A percentile compares a stretch with the other conserved stretches of the same genome.
Evolutionary conservation across 2,797 vertebrate genomes (phyloP).

Genomic region (Leptatherina wallacei): DNA sequence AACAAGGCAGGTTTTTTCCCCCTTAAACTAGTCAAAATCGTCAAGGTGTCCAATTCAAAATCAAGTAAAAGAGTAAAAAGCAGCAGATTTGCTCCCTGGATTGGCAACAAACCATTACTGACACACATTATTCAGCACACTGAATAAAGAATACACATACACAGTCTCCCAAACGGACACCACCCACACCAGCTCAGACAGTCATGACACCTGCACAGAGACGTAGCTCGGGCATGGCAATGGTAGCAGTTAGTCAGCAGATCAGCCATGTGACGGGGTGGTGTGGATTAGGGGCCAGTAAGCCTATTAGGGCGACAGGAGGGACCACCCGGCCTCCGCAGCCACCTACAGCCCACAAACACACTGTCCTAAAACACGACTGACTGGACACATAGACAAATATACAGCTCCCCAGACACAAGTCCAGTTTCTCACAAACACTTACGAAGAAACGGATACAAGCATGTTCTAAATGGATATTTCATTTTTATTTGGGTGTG

Average conservation of each 20-base stretch:
- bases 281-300: slow-evolving; percentile 84
- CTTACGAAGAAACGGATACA: slow-evolving; percentile 3
- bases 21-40: neutral
- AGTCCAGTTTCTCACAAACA: slow-evolving; percentile 9
- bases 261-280: slow-evolving; percentile 80
- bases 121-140: neutral
- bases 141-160: neutral
- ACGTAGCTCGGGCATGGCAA: slow-evolving; percentile 31
- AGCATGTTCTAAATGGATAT: neutral
- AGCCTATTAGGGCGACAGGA: slow-evolving; percentile 85
- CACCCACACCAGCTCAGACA: slow-evolving; percentile 28
- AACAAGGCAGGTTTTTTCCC: neutral
- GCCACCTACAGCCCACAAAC: slow-evolving; percentile 60
- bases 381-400: slow-evolving; percentile 26
- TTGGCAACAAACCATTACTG: neutral
- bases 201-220: slow-evolving; percentile 46
- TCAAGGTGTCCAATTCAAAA: neutral
- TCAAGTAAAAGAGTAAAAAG: too few relatives aligned
- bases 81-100: neutral
- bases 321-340: slow-evolving; percentile 81
- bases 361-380: slow-evolving; percentile 20
- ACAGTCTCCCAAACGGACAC: slow-evolving; percentile 1
- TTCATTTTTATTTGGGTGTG: neutral
- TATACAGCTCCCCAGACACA: slow-evolving; percentile 25
- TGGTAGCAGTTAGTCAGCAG: slow-evolving; percentile 75